A percentile compares a stretch with the other conserved stretches of the same genome.
These are phyloP conservation scores for Melospiza melodia DNA, from an alignment of 2,113 vertebrate genomes.

Conservation along the genomic window DNA sequence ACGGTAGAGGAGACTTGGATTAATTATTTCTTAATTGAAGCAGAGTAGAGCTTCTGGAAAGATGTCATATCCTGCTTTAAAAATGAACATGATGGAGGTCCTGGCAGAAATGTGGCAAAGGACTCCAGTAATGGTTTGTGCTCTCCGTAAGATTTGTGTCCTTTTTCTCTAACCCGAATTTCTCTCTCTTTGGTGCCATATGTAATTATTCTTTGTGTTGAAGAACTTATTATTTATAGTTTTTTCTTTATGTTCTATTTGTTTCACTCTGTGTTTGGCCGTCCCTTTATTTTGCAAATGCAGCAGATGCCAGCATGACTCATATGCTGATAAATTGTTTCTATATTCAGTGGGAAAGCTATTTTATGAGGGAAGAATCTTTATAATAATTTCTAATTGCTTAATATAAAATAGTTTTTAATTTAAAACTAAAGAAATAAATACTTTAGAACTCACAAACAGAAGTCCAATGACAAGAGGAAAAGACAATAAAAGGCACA, in stretches of 20 bases:
- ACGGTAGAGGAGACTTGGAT: not conserved
- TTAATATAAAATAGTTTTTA: not conserved
- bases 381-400: conserved; percentile 25
- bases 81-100: not conserved
- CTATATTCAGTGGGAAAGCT: not conserved
- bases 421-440: not conserved
- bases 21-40: conserved; percentile 35
- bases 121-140: not conserved
- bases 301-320: conserved; percentile 15
- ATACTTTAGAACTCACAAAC: not conserved
- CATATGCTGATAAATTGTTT: conserved; percentile 12
- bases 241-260: not conserved
- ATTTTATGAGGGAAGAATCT: not conserved
- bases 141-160: not conserved
- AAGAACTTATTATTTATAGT: not conserved
- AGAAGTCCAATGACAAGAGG: not conserved
- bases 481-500: not conserved
- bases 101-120: not conserved
- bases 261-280: not conserved
- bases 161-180: not conserved
- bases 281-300: not conserved
- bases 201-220: not conserved
- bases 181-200: not conserved
- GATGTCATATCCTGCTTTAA: not conserved
- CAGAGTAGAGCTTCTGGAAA: not conserved